Evolutionary conservation across 2,113 vertebrate genomes (phyloP), one percentile per base, ranked within the genome.

Genomic region (Paedocypris sp.): DNA sequence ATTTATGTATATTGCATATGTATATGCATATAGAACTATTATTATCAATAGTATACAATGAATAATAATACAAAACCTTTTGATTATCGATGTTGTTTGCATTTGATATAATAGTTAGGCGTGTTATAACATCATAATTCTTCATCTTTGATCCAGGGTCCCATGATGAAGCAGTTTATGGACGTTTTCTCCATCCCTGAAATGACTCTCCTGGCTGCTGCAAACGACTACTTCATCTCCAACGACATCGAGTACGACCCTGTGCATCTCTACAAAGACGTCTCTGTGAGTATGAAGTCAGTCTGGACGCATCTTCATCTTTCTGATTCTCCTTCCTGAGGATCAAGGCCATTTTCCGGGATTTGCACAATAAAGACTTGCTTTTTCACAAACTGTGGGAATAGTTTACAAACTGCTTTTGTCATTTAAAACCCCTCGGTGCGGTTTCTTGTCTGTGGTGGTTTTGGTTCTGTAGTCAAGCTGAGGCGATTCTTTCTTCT

Each of bases 181-280:
- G 89, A 91, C 64, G 83, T 91, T 43, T 91, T 91, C 81, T 90
- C 89, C 42, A 79, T 91, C 38, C 86, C 89, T 1, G 89, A 91
- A 72, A 90, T 91, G 87, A 89, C 80, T 10, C 86, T 91, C 16
- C 41, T 91, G 70, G 86, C 88, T 1, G 75, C 75, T 12, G 85
- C 80, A n/a, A 91, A 90, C 26, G 87, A 91, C 63, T 91, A 82
- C 49, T 91, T 91, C 75, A 79, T 89, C 68, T 76, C 73, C 63
- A 86, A 87, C 2, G 73, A 83, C 60, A 89, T 91, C 0, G 88
- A 89, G 16, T 91, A 90, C 1, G 89, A 90, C 57, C 88, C 89
- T 1, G 81, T 86, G 63, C 87, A 91, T 66, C 88, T 91, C 43
- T 91, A 84, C 76, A 89, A 84, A 59, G 89, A 91, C 16, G 83